A percentile compares a stretch with the other conserved stretches of the same genome.
phyloP scores from a whole-genome alignment of 2,888 invertebrate genomes.

The Drosophila paranaensis region DNA sequence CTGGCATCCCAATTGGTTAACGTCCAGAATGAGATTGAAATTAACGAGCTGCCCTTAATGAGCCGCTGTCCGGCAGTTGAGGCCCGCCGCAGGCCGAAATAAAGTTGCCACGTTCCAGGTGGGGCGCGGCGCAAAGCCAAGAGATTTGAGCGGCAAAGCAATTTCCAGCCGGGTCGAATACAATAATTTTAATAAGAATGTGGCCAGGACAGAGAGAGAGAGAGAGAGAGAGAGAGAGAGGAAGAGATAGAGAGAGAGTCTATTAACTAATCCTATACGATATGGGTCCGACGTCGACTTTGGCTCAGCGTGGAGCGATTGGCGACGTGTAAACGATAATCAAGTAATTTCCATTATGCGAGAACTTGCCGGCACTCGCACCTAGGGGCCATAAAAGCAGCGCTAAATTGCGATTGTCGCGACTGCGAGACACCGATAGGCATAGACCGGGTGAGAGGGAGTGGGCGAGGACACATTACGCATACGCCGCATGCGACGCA shows the following conservation, averaged over 20 bases:
- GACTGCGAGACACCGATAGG: slow-evolving; percentile 60
- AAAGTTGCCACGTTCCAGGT: slow-evolving; percentile 34
- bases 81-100: slow-evolving; percentile 38
- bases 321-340: slow-evolving; percentile 80
- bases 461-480: slow-evolving; percentile 63
- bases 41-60: slow-evolving; percentile 74
- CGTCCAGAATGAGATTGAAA: slow-evolving; percentile 57
- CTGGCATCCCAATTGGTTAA: slow-evolving; percentile 40
- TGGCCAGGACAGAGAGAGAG: slow-evolving; percentile 10
- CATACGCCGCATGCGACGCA: slow-evolving; percentile 70
- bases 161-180: slow-evolving; percentile 32
- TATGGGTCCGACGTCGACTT: background rate
- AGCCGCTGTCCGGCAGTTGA: slow-evolving; percentile 33
- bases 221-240: too few species aligned
- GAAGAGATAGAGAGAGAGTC: slow-evolving; percentile 18
- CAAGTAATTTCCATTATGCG: slow-evolving; percentile 79
- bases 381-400: slow-evolving; percentile 67
- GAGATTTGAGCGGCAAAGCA: background rate
- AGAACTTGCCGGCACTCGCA: slow-evolving; percentile 47
- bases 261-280: slow-evolving; percentile 42
- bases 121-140: background rate
- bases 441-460: slow-evolving; percentile 4
- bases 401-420: slow-evolving; percentile 77
- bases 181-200: slow-evolving; percentile 63
- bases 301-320: slow-evolving; percentile 52